Conservation (phyloP, 1,140 invertebrate genomes). For the Delia radicum region DNA sequence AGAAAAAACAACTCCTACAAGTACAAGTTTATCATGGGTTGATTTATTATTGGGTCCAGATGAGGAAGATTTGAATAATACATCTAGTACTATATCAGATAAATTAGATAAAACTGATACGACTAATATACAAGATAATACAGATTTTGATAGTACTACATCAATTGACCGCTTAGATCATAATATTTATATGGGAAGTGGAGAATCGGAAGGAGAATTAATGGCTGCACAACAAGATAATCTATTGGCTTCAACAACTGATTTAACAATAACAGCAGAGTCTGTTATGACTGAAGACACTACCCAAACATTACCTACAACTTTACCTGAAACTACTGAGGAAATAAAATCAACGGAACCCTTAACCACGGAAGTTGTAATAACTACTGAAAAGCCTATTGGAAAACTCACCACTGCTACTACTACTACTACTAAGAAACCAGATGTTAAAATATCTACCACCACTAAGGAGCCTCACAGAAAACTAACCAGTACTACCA, state of each 20-base stretch:
- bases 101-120: slow-evolving; percentile 14
- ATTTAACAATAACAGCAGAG: background rate
- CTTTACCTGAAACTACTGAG: background rate
- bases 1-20: slow-evolving; percentile 33
- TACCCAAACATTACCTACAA: background rate
- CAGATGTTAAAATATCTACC: no score
- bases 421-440: background rate
- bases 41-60: slow-evolving; percentile 46
- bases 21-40: slow-evolving; percentile 39
- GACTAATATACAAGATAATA: background rate
- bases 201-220: slow-evolving; percentile 28
- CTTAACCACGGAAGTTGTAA: background rate
- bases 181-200: slow-evolving; percentile 39
- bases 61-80: slow-evolving; percentile 35
- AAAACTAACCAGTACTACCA: background rate
- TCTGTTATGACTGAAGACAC: no score
- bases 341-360: background rate
- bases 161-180: slow-evolving; percentile 41
- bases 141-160: background rate
- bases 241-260: background rate
- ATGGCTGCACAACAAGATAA: background rate
- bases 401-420: slow-evolving; percentile 3
- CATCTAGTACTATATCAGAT: slow-evolving; percentile 25
- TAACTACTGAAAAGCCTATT: slow-evolving; percentile 30
- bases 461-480: background rate